phyloP scores from a whole-genome alignment of 2,113 vertebrate species.

The Strix uralensis region DNA sequence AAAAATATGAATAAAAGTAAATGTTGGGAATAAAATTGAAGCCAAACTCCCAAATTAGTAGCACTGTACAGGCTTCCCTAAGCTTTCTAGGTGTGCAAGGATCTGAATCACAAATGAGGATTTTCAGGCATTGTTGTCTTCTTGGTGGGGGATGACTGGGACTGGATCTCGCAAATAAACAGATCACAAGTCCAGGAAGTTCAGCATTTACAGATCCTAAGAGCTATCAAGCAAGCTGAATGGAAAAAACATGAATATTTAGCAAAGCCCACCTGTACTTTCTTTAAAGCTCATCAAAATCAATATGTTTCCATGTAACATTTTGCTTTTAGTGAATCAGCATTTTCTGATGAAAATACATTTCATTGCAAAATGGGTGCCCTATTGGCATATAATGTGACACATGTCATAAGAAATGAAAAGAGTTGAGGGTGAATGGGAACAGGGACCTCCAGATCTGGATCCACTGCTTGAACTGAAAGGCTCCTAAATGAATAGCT shows the following conservation, averaged over 20 bases:
- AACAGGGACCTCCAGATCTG: not conserved
- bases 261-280: not conserved
- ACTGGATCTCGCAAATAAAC: not conserved
- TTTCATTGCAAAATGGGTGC: not conserved
- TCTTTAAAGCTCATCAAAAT: not conserved
- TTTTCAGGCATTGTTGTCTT: not conserved
- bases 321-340: slow-evolving; percentile 9
- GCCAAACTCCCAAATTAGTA: not conserved
- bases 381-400: not conserved
- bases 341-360: not conserved
- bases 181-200: not conserved
- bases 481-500: not conserved
- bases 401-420: not conserved
- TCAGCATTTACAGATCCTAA: not conserved
- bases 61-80: not conserved
- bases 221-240: not conserved
- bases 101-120: not conserved
- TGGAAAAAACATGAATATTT: not conserved
- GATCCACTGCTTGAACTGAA: not conserved
- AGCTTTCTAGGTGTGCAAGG: not conserved
- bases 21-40: not conserved
- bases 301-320: not conserved
- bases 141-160: not conserved
- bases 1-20: not conserved
- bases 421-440: not conserved